phyloP scores from a whole-genome alignment of 2,113 vertebrate species.

The Carassius gibelio region DNA sequence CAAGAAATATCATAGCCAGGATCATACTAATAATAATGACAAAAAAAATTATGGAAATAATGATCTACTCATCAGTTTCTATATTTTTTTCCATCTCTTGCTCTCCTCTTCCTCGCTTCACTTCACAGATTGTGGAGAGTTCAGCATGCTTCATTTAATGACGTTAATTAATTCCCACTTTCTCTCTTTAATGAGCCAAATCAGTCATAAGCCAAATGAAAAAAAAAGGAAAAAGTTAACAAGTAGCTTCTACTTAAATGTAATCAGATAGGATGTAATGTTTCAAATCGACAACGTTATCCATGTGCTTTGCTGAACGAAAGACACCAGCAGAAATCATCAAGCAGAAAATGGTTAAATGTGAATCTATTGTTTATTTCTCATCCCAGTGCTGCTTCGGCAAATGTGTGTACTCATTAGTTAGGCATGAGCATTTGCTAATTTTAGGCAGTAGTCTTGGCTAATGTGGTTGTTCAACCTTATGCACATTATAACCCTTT shows the following conservation, averaged over 20 bases:
- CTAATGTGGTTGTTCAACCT: neutral
- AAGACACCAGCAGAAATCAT: neutral
- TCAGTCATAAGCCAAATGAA: slow-evolving; percentile 63
- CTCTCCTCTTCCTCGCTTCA: slow-evolving; percentile 62
- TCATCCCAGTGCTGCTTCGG: neutral
- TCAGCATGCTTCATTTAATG: slow-evolving; percentile 71
- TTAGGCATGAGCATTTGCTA: slow-evolving; percentile 8
- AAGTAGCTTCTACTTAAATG: neutral
- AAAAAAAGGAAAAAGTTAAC: neutral
- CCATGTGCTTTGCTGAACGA: neutral
- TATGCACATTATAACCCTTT: neutral
- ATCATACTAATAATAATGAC: slow-evolving; percentile 20
- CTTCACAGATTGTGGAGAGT: slow-evolving; percentile 54
- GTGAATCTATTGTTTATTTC: slow-evolving; percentile 13
- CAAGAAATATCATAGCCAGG: slow-evolving; percentile 8
- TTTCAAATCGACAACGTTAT: neutral
- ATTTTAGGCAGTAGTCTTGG: neutral
- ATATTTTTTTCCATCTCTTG: neutral
- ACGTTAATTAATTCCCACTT: slow-evolving; percentile 75
- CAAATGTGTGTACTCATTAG: neutral
- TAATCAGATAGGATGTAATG: neutral
- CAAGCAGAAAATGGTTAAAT: neutral
- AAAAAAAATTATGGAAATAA: slow-evolving; percentile 44
- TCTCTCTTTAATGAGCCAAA: slow-evolving; percentile 73
- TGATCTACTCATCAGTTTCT: slow-evolving; percentile 17